phyloP scores from a whole-genome alignment of 2,888 invertebrate genomes.

The Athetis lepigone region DNA sequence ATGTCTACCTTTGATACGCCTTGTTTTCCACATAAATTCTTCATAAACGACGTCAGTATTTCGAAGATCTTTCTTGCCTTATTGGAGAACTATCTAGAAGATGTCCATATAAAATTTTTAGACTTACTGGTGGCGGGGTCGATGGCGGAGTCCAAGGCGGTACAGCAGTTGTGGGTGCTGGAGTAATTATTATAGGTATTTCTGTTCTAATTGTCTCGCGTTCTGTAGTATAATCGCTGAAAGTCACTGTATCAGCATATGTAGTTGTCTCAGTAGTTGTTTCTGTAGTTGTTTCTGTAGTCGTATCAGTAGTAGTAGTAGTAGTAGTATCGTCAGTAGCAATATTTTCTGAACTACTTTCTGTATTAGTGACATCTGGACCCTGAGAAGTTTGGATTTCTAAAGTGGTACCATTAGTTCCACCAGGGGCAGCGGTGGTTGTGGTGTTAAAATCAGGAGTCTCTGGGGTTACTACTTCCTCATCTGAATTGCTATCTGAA shows the following conservation, averaged over 20 bases:
- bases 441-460: too few species aligned
- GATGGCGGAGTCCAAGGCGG: constrained; percentile 29
- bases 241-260: neutral
- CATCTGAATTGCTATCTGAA: constrained; percentile 43
- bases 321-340: neutral
- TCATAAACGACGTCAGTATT: neutral
- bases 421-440: too few species aligned
- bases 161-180: constrained; percentile 18
- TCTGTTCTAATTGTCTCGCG: constrained; percentile 26
- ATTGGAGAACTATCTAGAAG: neutral
- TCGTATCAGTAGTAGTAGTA: neutral
- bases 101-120: constrained; percentile 21
- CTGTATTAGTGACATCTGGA: neutral
- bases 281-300: neutral
- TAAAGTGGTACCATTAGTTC: neutral
- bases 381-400: neutral
- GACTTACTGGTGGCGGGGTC: constrained; percentile 42
- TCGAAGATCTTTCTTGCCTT: neutral
- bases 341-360: too few species aligned
- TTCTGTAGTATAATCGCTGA: neutral
- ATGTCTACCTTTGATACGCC: constrained; percentile 3
- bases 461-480: too few species aligned
- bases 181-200: constrained; percentile 34
- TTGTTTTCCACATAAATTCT: neutral
- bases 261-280: neutral